phyloP scores from a whole-genome alignment of 2,797 vertebrate species.

The Manis javanica region DNA sequence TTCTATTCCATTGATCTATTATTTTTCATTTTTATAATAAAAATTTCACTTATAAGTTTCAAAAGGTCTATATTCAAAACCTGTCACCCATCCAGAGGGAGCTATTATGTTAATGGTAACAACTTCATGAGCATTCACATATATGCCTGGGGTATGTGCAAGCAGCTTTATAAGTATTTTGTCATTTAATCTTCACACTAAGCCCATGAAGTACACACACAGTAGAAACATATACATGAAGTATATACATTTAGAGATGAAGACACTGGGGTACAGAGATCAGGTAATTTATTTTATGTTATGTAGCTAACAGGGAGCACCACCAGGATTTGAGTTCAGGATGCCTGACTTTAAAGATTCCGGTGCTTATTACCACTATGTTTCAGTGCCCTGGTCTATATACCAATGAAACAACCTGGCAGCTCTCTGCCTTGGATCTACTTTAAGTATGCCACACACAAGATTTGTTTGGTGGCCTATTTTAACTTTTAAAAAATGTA shows the following conservation, averaged over 20 bases:
- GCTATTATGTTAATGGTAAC: background rate
- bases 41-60: background rate
- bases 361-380: background rate
- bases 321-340: background rate
- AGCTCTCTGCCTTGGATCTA: background rate
- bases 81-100: background rate
- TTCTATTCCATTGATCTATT: no score
- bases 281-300: background rate
- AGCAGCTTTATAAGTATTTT: slow-evolving; percentile 12
- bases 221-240: background rate
- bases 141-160: background rate
- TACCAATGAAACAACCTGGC: background rate
- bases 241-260: background rate
- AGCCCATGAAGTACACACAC: background rate
- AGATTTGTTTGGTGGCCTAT: background rate
- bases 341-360: background rate
- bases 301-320: background rate
- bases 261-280: background rate
- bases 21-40: background rate
- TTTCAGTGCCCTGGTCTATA: background rate
- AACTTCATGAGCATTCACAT: background rate
- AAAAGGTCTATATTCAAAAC: background rate
- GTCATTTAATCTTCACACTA: background rate
- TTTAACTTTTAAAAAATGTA: background rate
- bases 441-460: background rate